These are phyloP conservation scores for Glaucopsyche alexis DNA, from an alignment of 2,888 invertebrate species.

Conservation along the genomic window DNA sequence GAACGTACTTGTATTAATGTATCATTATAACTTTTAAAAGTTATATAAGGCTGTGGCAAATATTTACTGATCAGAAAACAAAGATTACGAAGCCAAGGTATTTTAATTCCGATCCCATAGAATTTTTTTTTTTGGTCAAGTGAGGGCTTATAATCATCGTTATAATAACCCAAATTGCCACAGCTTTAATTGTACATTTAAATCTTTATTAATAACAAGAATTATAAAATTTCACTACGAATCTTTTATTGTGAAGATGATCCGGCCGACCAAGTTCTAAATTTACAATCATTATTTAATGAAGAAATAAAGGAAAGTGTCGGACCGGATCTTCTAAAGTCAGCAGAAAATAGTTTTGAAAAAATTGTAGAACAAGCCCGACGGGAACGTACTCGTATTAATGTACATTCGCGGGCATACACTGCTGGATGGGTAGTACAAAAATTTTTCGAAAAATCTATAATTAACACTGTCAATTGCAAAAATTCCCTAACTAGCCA, in stretches of 20 bases:
- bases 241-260: too few relatives aligned
- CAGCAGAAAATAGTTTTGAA: too few relatives aligned
- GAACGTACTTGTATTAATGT: slow-evolving; percentile 33
- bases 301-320: too few relatives aligned
- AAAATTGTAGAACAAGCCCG: not conserved
- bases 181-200: too few relatives aligned
- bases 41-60: slow-evolving; percentile 33
- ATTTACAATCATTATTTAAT: too few relatives aligned
- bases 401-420: slow-evolving; percentile 34
- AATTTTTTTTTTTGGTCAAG: slow-evolving; percentile 43
- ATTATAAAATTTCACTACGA: too few relatives aligned
- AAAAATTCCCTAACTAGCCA: not conserved
- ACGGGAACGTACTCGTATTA: slow-evolving; percentile 32
- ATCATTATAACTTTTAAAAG: slow-evolving; percentile 36
- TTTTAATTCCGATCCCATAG: slow-evolving; percentile 34
- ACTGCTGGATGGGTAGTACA: slow-evolving; percentile 39
- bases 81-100: slow-evolving; percentile 28
- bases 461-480: not conserved
- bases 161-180: slow-evolving; percentile 37
- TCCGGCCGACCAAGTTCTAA: too few relatives aligned
- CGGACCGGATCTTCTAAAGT: too few relatives aligned
- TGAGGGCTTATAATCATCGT: slow-evolving; percentile 42
- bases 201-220: too few relatives aligned
- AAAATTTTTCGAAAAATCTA: not conserved
- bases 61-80: slow-evolving; percentile 22